Conservation (phyloP, 2,888 invertebrate genomes). For the Geotrupes spiniger region DNA sequence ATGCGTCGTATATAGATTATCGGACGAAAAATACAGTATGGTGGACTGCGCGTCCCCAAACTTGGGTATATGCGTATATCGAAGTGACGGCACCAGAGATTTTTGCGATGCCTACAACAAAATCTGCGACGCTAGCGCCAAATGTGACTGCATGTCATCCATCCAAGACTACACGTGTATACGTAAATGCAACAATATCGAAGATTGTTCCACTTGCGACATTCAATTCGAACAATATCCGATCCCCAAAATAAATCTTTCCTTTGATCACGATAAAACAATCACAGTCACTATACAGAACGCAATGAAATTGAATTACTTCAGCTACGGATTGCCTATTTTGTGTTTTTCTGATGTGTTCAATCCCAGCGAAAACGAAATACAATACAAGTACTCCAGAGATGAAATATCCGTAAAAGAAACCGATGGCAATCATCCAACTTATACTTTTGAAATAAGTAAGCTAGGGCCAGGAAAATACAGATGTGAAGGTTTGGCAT, state of each 20-base stretch:
- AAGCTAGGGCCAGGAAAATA: conserved; percentile 18
- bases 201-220: conserved; percentile 6
- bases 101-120: not conserved
- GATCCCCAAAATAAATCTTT: conserved; percentile 7
- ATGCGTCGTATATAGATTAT: not conserved
- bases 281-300: conserved; percentile 12
- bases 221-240: conserved; percentile 13
- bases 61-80: not conserved
- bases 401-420: not conserved
- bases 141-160: not conserved
- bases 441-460: not conserved
- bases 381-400: not conserved
- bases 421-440: not conserved
- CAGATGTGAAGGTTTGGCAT: conserved; percentile 29
- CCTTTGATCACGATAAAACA: conserved; percentile 5
- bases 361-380: not conserved
- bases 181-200: not conserved
- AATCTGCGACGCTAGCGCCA: not conserved
- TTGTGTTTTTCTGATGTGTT: conserved; percentile 19
- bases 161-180: too few relatives aligned
- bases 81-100: not conserved
- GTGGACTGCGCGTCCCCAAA: not conserved
- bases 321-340: not conserved
- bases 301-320: conserved; percentile 10
- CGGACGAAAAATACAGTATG: too few relatives aligned